Percentiles rank a stretch among this genome's conserved stretches.
phyloP scores from a whole-genome alignment of 2,113 vertebrate species.

The Glaucomys volans region DNA sequence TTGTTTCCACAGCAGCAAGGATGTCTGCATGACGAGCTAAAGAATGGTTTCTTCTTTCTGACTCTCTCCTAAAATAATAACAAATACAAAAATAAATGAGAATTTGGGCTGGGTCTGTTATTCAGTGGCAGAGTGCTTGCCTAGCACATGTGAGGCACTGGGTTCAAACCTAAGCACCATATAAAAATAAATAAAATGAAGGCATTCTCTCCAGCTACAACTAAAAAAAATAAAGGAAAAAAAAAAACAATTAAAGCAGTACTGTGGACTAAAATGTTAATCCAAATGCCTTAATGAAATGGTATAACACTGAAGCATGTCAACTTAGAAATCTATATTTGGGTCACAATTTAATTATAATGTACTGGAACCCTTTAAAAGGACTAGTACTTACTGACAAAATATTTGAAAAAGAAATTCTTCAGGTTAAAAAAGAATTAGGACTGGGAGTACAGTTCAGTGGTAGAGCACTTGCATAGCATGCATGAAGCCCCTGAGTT shows the following conservation, averaged over 20 bases:
- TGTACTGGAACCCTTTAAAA: not conserved
- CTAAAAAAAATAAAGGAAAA: too few species aligned
- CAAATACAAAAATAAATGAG: slow-evolving; percentile 57
- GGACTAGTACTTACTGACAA: not conserved
- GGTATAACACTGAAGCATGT: not conserved
- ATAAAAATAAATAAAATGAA: too few species aligned
- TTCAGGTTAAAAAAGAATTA: not conserved
- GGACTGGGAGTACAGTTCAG: not conserved
- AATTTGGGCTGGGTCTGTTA: not conserved
- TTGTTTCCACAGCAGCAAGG: slow-evolving; percentile 97
- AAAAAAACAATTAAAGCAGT: too few species aligned
- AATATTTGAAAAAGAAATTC: not conserved
- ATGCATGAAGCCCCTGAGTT: not conserved
- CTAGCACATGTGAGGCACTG: too few species aligned
- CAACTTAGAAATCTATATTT: slow-evolving; percentile 13
- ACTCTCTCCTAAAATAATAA: slow-evolving; percentile 91
- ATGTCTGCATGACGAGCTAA: slow-evolving; percentile 98
- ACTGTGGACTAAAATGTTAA: slow-evolving; percentile 45
- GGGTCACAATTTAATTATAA: not conserved
- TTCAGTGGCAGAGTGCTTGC: too few species aligned
- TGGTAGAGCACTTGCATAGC: not conserved
- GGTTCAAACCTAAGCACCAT: too few species aligned
- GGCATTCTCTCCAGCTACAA: too few species aligned
- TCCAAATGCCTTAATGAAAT: slow-evolving; percentile 56
- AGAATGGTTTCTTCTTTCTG: slow-evolving; percentile 97